Evolutionary conservation across 2,888 invertebrate species (phyloP).

Genomic region (Trichogramma evanescens): DNA sequence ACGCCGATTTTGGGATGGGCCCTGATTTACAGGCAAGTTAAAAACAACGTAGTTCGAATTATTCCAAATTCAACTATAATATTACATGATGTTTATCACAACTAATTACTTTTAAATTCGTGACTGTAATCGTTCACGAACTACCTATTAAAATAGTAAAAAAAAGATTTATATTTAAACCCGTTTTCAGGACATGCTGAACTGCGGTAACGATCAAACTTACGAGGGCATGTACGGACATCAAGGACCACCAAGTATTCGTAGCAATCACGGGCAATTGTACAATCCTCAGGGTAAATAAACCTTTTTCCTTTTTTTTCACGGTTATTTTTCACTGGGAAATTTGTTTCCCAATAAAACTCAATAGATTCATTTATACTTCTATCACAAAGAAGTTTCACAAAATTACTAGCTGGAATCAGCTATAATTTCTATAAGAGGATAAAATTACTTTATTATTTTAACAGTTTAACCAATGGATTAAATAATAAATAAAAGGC

Average conservation of each 20-base stretch:
- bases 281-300: constrained; percentile 82
- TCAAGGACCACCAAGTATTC: constrained; percentile 82
- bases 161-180: too few relatives aligned
- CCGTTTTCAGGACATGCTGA: constrained; percentile 70
- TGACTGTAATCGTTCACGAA: constrained; percentile 7
- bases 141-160: neutral
- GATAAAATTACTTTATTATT: constrained; percentile 40
- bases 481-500: constrained; percentile 41
- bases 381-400: neutral
- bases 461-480: constrained; percentile 47
- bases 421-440: constrained; percentile 12
- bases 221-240: constrained; percentile 84
- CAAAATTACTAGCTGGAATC: too few relatives aligned
- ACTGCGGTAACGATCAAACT: constrained; percentile 72
- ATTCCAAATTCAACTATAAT: neutral
- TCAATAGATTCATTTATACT: neutral
- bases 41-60: neutral
- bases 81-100: neutral
- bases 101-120: neutral
- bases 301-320: constrained; percentile 21
- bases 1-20: constrained; percentile 78
- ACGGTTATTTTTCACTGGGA: constrained; percentile 10
- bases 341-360: neutral
- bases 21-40: constrained; percentile 76
- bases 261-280: constrained; percentile 67